Evolutionary conservation across 1,140 invertebrate species (phyloP).

Genomic region (Drosophila elegans): DNA sequence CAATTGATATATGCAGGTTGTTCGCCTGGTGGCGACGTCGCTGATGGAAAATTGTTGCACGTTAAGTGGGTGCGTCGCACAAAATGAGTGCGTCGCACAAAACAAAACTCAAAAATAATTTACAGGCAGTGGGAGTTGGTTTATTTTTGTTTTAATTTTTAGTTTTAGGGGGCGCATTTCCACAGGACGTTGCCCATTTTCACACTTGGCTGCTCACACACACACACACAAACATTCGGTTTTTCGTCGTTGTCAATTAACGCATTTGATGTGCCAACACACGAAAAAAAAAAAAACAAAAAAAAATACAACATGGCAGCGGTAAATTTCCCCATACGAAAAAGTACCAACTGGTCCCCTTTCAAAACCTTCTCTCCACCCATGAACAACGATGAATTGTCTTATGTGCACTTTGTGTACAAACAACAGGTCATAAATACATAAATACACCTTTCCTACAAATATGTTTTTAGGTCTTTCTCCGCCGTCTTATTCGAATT

Average conservation of each 20-base stretch:
- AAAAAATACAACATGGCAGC: conserved; percentile 72
- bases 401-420: conserved; percentile 38
- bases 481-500: conserved; percentile 9
- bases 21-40: conserved; percentile 27
- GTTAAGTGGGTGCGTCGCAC: conserved; percentile 76
- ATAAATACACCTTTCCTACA: conserved; percentile 14
- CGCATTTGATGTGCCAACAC: conserved; percentile 65
- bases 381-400: conserved; percentile 28
- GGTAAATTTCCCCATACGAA: conserved; percentile 70
- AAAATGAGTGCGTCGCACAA: conserved; percentile 50
- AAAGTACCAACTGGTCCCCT: conserved; percentile 54
- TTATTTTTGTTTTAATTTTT: not conserved
- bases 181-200: conserved; percentile 66
- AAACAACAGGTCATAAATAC: conserved; percentile 33
- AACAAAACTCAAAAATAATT: conserved; percentile 60
- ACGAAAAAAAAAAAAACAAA: conserved; percentile 47
- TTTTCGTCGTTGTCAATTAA: conserved; percentile 72
- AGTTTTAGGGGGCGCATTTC: not conserved
- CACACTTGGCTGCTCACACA: conserved; percentile 50
- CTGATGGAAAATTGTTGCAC: conserved; percentile 69
- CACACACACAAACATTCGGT: conserved; percentile 8
- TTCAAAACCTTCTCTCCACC: conserved; percentile 3
- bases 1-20: conserved; percentile 72
- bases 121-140: conserved; percentile 23
- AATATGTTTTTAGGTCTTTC: conserved; percentile 7